These are phyloP conservation scores for Haemorhous mexicanus DNA, from an alignment of 2,113 vertebrate genomes.

Conservation along the genomic window DNA sequence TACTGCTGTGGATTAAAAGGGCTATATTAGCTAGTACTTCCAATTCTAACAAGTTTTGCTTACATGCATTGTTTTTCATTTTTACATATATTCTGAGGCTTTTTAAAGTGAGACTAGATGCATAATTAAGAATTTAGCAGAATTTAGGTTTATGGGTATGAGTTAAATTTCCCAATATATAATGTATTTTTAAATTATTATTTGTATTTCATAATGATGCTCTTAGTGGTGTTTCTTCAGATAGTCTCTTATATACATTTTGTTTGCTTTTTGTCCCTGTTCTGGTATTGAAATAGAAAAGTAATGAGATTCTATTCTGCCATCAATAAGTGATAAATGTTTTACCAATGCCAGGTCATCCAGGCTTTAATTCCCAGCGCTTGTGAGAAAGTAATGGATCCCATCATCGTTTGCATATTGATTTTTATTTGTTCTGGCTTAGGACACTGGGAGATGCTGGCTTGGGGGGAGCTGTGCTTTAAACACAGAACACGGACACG, in stretches of 20 bases:
- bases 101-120: background rate
- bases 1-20: background rate
- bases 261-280: background rate
- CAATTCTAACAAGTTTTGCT: background rate
- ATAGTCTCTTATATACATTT: background rate
- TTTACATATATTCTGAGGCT: background rate
- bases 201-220: background rate
- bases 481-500: background rate
- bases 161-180: background rate
- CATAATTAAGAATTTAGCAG: background rate
- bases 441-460: too few relatives aligned
- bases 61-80: background rate
- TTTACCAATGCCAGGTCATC: background rate
- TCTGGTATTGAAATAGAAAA: background rate
- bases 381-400: background rate
- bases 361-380: background rate
- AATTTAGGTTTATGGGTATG: background rate
- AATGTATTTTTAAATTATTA: background rate
- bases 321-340: background rate
- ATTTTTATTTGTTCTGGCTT: background rate
- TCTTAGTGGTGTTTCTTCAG: background rate
- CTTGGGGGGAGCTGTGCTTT: fast-evolving
- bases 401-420: background rate
- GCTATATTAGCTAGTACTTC: background rate
- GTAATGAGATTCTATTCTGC: background rate